Conservation (phyloP, 1,140 invertebrate genomes). For the Orchestia grillus region DNA sequence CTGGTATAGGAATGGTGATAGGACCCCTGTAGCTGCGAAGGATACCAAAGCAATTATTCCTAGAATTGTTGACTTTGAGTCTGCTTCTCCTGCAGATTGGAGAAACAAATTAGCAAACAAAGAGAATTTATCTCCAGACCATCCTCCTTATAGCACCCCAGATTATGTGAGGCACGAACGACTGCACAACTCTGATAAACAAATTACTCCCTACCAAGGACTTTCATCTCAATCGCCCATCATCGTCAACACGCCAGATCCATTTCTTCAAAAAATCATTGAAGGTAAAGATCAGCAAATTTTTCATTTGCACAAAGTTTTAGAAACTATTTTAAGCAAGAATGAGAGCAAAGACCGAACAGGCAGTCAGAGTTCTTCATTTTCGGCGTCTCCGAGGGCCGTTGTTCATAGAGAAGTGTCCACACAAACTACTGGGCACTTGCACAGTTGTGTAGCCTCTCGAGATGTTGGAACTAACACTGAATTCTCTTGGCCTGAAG, state of each 20-base stretch:
- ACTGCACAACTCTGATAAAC: neutral
- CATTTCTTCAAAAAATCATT: conserved; percentile 29
- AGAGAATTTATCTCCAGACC: neutral
- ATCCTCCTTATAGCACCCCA: neutral
- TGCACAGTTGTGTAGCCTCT: neutral
- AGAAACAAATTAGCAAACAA: neutral
- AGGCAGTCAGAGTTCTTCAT: neutral
- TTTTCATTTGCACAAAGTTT: conserved; percentile 40
- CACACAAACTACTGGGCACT: neutral
- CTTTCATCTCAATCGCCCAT: neutral
- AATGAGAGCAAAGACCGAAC: neutral
- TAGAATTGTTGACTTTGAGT: conserved; percentile 18
- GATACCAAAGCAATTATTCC: neutral
- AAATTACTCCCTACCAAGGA: neutral
- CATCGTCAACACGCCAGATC: conserved; percentile 10
- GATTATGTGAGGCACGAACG: neutral
- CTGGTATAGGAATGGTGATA: neutral
- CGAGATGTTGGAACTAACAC: conserved; percentile 8
- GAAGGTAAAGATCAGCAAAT: conserved; percentile 47
- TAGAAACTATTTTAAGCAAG: conserved; percentile 33
- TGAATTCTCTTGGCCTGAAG: neutral
- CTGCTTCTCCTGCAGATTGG: neutral
- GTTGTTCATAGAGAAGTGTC: neutral
- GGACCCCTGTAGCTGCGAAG: neutral
- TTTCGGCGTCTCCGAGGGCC: neutral